A percentile compares a stretch with the other conserved stretches of the same genome.
phyloP scores from a whole-genome alignment of 2,888 invertebrate genomes.

The Sinodicranocentrus sp. region DNA sequence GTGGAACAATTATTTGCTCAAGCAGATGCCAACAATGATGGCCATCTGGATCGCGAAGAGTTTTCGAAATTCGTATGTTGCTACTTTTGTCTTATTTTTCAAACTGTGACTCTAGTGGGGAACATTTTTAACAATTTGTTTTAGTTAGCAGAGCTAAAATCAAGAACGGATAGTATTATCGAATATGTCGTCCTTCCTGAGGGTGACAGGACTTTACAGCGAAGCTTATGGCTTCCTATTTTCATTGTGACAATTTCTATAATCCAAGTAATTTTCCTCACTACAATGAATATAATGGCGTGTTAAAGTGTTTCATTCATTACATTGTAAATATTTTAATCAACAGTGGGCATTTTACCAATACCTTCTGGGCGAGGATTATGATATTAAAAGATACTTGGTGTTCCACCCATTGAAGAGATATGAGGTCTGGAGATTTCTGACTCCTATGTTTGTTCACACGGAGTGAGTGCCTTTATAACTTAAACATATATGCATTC shows the following conservation, averaged over 20 bases:
- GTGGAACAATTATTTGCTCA: neutral
- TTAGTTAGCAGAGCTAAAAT: neutral
- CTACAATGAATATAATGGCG: neutral
- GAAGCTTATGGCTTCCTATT: neutral
- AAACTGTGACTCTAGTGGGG: neutral
- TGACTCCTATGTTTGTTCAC: neutral
- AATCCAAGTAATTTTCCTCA: neutral
- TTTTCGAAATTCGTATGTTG: neutral
- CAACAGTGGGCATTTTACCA: neutral
- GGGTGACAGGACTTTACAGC: neutral
- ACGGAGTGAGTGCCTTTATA: too few relatives aligned
- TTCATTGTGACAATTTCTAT: neutral
- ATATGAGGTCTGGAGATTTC: neutral
- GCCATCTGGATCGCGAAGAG: neutral
- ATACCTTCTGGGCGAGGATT: neutral
- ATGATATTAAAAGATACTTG: neutral
- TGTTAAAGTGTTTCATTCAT: too few relatives aligned
- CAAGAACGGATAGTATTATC: neutral
- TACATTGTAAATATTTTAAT: neutral
- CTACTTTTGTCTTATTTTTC: too few relatives aligned
- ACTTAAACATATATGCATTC: too few relatives aligned
- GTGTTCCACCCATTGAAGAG: neutral
- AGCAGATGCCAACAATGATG: neutral
- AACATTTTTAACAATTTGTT: neutral
- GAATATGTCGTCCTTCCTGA: neutral